These are phyloP conservation scores for Cladopsammia gracilis DNA, from an alignment of 64 coral and sea anemone genomes.

Conservation along the genomic window DNA sequence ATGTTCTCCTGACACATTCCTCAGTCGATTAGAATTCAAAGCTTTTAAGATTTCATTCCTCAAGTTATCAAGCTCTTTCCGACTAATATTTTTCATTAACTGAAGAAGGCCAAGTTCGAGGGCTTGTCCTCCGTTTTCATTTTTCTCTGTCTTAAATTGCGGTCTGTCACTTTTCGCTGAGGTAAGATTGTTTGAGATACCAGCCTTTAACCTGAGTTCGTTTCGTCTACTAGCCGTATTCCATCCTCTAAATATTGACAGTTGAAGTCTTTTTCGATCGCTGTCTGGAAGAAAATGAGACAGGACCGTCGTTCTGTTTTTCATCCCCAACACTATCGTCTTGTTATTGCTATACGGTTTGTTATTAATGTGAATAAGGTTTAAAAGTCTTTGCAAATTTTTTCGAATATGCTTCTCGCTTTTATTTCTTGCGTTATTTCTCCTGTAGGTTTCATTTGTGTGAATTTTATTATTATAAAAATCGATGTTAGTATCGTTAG, in stretches of 20 bases:
- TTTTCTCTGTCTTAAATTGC: neutral
- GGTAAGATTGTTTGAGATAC: neutral
- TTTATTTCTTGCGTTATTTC: neutral
- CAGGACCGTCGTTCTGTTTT: neutral
- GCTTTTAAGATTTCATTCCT: neutral
- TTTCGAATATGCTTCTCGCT: neutral
- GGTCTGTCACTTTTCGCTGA: neutral
- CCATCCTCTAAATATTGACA: constrained; percentile 14
- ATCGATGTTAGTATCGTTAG: neutral
- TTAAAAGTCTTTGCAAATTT: neutral
- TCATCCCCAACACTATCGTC: neutral
- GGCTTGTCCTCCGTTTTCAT: neutral
- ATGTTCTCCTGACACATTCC: neutral
- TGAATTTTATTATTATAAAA: neutral
- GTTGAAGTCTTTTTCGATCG: neutral
- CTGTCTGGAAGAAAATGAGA: neutral
- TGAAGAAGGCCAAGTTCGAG: neutral
- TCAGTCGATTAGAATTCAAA: neutral
- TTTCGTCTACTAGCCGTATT: neutral
- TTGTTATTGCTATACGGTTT: neutral
- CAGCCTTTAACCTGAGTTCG: neutral
- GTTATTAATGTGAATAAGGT: neutral
- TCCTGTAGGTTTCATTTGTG: neutral
- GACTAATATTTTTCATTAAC: constrained; percentile 14
- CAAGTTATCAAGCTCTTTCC: constrained; percentile 16